Evolutionary conservation across 1,140 invertebrate genomes (phyloP).

Genomic region (Cardiocondyla obscurior): DNA sequence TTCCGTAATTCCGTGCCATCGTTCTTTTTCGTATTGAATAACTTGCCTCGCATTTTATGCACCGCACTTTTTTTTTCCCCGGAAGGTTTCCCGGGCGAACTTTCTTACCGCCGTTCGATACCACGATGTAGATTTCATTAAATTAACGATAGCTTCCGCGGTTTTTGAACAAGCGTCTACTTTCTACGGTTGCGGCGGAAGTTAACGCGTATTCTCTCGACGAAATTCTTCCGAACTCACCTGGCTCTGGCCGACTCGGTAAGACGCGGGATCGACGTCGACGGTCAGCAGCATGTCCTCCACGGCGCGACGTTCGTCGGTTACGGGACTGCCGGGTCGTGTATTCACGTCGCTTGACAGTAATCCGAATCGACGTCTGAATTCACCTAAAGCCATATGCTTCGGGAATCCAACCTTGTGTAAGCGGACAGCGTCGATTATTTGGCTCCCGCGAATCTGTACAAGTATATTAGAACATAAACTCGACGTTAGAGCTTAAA

Average conservation of each 20-base stretch:
- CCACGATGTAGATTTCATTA: not conserved
- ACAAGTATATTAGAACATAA: slow-evolving; percentile 49
- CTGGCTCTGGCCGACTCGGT: slow-evolving; percentile 95
- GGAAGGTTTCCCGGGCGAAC: not conserved
- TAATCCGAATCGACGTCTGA: slow-evolving; percentile 92
- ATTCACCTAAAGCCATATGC: slow-evolving; percentile 94
- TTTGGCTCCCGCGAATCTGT: slow-evolving; percentile 94
- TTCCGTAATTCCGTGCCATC: not conserved
- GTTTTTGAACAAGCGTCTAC: not conserved
- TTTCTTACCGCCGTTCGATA: not conserved
- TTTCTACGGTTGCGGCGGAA: not conserved
- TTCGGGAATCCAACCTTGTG: slow-evolving; percentile 97
- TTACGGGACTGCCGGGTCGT: slow-evolving; percentile 84
- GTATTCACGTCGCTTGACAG: slow-evolving; percentile 86
- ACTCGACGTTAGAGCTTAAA: not conserved
- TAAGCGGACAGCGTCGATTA: slow-evolving; percentile 94
- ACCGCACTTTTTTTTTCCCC: not conserved
- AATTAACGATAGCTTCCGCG: slow-evolving; percentile 11
- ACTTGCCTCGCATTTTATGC: not conserved
- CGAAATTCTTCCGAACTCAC: slow-evolving; percentile 86
- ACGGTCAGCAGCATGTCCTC: slow-evolving; percentile 93
- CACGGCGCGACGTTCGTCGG: slow-evolving; percentile 87
- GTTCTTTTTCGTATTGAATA: slow-evolving; percentile 2
- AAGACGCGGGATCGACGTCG: slow-evolving; percentile 93
- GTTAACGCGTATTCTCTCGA: not conserved